phyloP scores from a whole-genome alignment of 2,113 vertebrate genomes.

The Corythaeola cristata region DNA sequence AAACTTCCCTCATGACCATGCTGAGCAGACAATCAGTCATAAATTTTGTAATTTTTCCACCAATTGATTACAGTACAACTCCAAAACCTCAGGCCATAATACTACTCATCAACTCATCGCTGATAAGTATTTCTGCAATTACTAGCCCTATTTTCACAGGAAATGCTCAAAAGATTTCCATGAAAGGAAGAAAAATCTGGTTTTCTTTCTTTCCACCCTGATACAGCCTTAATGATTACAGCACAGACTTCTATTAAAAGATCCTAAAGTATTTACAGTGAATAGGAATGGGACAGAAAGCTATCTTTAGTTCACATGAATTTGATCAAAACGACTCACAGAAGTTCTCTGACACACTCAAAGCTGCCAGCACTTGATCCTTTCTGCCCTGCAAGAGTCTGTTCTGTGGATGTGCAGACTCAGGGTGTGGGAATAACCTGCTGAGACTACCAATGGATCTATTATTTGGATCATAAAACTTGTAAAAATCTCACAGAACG shows the following conservation, averaged over 20 bases:
- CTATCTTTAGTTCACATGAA: background rate
- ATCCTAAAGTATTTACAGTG: background rate
- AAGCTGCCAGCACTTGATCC: background rate
- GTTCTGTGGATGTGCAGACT: conserved; percentile 52
- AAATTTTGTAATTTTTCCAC: background rate
- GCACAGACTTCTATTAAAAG: background rate
- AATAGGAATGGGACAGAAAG: background rate
- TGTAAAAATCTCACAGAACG: conserved; percentile 75
- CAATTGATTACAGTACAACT: background rate
- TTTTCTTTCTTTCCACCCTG: background rate
- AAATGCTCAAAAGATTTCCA: background rate
- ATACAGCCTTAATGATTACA: background rate
- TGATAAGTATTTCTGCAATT: background rate
- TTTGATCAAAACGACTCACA: background rate
- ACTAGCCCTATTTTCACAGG: background rate
- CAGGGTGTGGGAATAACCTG: conserved; percentile 58
- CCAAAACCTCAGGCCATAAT: background rate
- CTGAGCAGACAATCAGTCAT: background rate
- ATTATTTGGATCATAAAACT: conserved; percentile 74
- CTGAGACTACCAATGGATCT: conserved; percentile 66
- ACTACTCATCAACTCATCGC: background rate
- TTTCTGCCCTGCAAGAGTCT: conserved; percentile 26
- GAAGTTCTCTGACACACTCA: conserved; percentile 7
- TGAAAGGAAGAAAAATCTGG: background rate
- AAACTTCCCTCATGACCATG: background rate